Conservation (phyloP, 92 coral and sea anemone genomes). For the Heteractis magnifica region DNA sequence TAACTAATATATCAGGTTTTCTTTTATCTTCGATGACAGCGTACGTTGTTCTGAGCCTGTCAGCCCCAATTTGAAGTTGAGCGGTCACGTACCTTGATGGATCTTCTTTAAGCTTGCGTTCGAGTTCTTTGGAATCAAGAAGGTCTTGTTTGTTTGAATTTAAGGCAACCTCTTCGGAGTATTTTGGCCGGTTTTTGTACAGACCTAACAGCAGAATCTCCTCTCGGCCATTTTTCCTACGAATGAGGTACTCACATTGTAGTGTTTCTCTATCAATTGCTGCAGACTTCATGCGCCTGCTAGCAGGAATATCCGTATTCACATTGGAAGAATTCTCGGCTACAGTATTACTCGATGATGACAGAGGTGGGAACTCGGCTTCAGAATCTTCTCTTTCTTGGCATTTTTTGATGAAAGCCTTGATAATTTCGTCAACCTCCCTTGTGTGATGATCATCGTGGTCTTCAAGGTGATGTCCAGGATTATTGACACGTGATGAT, state of each 20-base stretch:
- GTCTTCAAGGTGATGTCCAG: not conserved
- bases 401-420: slow-evolving; percentile 49
- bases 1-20: slow-evolving; percentile 77
- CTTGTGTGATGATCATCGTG: not conserved
- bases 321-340: too few species aligned
- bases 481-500: not conserved
- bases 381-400: slow-evolving; percentile 36
- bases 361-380: slow-evolving; percentile 42
- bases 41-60: slow-evolving; percentile 46
- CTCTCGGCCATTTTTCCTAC: slow-evolving; percentile 61
- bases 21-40: slow-evolving; percentile 70
- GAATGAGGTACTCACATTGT: slow-evolving; percentile 20
- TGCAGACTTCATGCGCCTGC: not conserved
- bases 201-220: slow-evolving; percentile 60
- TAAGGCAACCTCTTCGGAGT: slow-evolving; percentile 31
- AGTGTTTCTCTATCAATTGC: not conserved
- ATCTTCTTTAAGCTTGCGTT: slow-evolving; percentile 34
- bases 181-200: slow-evolving; percentile 37
- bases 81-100: slow-evolving; percentile 61
- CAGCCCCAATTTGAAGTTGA: slow-evolving; percentile 57
- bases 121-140: slow-evolving; percentile 52
- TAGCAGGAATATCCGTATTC: too few species aligned
- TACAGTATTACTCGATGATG: too few species aligned
- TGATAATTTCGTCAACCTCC: not conserved
- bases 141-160: slow-evolving; percentile 36